phyloP scores from a whole-genome alignment of 2,888 invertebrate species.

The Drosophila cyrtoloma region DNA sequence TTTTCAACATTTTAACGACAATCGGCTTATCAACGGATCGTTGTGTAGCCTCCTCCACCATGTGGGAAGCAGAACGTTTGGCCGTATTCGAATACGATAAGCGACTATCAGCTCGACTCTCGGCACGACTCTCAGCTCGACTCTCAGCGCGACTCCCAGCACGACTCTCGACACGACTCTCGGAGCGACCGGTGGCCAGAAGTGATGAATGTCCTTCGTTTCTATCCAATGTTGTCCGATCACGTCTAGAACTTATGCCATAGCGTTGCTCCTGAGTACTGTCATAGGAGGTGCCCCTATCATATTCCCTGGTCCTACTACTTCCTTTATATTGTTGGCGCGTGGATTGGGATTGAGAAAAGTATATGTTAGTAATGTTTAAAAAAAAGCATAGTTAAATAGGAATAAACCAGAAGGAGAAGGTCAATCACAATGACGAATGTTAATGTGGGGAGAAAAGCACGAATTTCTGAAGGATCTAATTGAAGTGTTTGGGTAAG shows the following conservation, averaged over 20 bases:
- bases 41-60: conserved; percentile 59
- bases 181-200: conserved; percentile 5
- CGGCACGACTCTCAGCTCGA: conserved; percentile 68
- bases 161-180: conserved; percentile 10
- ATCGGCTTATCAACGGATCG: conserved; percentile 88
- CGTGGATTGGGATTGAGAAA: background rate
- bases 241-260: conserved; percentile 64
- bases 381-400: background rate
- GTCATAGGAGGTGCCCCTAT: conserved; percentile 81
- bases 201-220: conserved; percentile 12
- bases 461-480: background rate
- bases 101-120: conserved; percentile 62
- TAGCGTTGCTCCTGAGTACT: conserved; percentile 70
- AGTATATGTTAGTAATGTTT: conserved; percentile 15
- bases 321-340: conserved; percentile 50
- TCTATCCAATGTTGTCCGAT: conserved; percentile 63
- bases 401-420: background rate
- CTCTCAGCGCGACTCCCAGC: conserved; percentile 53
- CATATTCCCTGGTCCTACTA: conserved; percentile 72
- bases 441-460: conserved; percentile 1
- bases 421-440: conserved; percentile 9
- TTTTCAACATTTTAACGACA: conserved; percentile 91
- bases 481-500: background rate
- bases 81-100: conserved; percentile 60
- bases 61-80: conserved; percentile 53